Evolutionary conservation across 1,140 invertebrate species (phyloP).

Genomic region (Triops longicaudatus): DNA sequence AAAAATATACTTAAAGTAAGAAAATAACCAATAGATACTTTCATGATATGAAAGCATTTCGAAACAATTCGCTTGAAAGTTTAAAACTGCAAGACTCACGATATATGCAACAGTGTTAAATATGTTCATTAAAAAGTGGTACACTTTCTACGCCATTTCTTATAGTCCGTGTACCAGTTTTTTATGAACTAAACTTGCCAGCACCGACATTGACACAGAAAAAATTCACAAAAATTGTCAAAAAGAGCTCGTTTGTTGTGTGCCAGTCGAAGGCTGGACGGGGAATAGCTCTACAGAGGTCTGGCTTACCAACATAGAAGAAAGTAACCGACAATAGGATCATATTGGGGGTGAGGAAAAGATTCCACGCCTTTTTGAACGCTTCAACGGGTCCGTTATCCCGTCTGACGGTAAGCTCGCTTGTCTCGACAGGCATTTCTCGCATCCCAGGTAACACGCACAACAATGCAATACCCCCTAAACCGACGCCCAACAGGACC

Average conservation of each 20-base stretch:
- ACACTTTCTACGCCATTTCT: too few species aligned
- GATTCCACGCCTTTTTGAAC: constrained; percentile 58
- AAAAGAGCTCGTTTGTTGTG: background rate
- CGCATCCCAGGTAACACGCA: constrained; percentile 45
- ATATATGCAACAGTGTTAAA: background rate
- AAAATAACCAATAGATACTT: constrained; percentile 24
- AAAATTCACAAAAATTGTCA: background rate
- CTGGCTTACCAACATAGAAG: constrained; percentile 67
- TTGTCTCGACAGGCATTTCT: background rate
- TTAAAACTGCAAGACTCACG: too few species aligned
- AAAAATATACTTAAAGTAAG: constrained; percentile 24
- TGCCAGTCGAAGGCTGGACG: too few species aligned
- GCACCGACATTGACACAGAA: background rate
- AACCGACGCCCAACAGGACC: constrained; percentile 55
- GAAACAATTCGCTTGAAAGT: too few species aligned
- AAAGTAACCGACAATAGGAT: constrained; percentile 73
- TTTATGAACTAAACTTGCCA: too few species aligned
- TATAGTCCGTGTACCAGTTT: too few species aligned
- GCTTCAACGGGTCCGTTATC: constrained; percentile 51
- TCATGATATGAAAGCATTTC: constrained; percentile 25
- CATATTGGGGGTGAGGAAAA: constrained; percentile 77
- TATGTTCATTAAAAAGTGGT: too few species aligned
- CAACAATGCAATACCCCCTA: constrained; percentile 59
- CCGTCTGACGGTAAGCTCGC: background rate
- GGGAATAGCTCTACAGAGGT: too few species aligned